Base-by-base conservation (phyloP, 37 sponge, comb jelly and placozoan species). In the Hexactinellida sp. region DNA sequence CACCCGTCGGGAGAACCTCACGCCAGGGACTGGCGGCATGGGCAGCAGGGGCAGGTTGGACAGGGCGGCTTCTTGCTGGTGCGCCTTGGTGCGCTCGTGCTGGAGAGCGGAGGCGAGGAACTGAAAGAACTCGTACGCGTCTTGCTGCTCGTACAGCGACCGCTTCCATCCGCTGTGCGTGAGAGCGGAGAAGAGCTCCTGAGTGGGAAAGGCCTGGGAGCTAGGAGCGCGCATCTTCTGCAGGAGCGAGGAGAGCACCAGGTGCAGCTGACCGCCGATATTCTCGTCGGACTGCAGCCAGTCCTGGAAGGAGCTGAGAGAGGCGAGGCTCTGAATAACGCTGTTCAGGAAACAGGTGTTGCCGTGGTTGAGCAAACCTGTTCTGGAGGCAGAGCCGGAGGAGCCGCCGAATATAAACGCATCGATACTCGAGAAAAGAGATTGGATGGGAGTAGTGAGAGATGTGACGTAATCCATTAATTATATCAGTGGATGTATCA, bases 121-220 rank as follows among this genome's bases (percentile, higher is more conserved):
- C 13, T 63, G 76, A n/a, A 63, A 63, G 76, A 63, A 63, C 34
- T 63, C 76, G 34, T 63, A 23, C 13, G 76, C 76, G 13, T 63
- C 76, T 63, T 63, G 76, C 34, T 63, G 76, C 76, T 63, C 76
- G 76, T 63, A 28, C 3, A 63, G 76, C 3, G 76, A 63, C 25
- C 76, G 76, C 76, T 63, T 63, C 76, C 76, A 63, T 63, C 76
- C 76, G 34, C 76, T 63, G 34, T 63, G 76, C 76, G 13, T 25
- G 25, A 63, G 76, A 3, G 76, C 13, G 13, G 76, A 25, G 76
- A 63, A 63, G 21, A 63, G 76, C 5, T n/a, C 5, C 25, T 63
- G 19, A 32, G 76, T 63, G 34, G 28, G 19, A n/a, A 3, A 28
- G 76, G 76, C 19, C 28, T 63, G 76, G 5, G 76, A 63, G 34